Percentiles rank a stretch among this genome's conserved stretches.
Evolutionary conservation across 2,888 invertebrate species (phyloP).

Genomic region (Geotrupes spiniger): DNA sequence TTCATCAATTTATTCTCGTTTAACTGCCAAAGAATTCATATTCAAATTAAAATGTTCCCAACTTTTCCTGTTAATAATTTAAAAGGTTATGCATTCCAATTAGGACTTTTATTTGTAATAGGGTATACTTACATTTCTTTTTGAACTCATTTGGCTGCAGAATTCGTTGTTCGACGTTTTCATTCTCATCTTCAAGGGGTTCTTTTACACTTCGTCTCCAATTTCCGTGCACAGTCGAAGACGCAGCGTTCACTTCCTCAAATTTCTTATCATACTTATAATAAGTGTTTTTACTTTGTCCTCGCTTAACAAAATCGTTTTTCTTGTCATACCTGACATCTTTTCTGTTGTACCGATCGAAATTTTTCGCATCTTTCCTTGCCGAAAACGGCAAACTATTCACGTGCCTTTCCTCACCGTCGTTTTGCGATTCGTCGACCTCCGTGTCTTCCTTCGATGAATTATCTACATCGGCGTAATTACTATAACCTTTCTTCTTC

Average conservation of each 20-base stretch:
- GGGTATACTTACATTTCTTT: conserved; percentile 8
- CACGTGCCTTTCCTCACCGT: not conserved
- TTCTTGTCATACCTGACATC: conserved; percentile 18
- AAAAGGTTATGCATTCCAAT: no score
- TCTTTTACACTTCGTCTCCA: conserved; percentile 13
- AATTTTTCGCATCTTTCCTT: conserved; percentile 28
- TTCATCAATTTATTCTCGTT: no score
- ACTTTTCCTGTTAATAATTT: no score
- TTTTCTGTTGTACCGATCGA: conserved; percentile 36
- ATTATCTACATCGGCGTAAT: not conserved
- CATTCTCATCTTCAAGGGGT: not conserved
- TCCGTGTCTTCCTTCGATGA: not conserved
- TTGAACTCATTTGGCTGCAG: conserved; percentile 7
- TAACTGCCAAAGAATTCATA: no score
- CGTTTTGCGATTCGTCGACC: not conserved
- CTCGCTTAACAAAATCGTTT: conserved; percentile 11
- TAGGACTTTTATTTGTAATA: no score
- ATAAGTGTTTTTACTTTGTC: conserved; percentile 18
- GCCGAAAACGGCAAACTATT: conserved; percentile 1
- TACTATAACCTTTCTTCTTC: not conserved
- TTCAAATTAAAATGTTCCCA: no score
- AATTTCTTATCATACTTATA: conserved; percentile 18
- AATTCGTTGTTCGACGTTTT: not conserved
- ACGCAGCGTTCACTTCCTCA: conserved; percentile 6
- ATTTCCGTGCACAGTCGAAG: conserved; percentile 4